Conservation (phyloP, 2,113 vertebrate species). For the Lepus europaeus region DNA sequence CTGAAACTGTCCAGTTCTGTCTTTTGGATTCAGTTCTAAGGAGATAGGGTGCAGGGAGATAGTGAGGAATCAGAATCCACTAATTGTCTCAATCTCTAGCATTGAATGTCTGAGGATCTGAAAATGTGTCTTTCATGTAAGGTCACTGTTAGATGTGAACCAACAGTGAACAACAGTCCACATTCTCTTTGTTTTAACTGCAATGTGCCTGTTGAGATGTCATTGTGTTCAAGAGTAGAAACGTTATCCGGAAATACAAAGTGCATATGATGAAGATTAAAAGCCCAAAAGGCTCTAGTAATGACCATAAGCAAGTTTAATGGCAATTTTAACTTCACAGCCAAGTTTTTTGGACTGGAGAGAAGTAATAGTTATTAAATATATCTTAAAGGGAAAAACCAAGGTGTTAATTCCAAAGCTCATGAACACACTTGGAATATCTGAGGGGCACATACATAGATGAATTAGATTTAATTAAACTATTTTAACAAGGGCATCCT, state of each 20-base stretch:
- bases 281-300: neutral
- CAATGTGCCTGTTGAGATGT: neutral
- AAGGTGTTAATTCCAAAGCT: slow-evolving; percentile 6
- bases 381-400: neutral
- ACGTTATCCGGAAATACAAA: slow-evolving; percentile 27
- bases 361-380: neutral
- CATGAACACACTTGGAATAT: neutral
- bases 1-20: neutral
- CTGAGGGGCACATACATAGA: neutral
- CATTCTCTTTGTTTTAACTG: neutral
- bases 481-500: neutral
- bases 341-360: neutral
- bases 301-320: neutral
- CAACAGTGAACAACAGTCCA: neutral
- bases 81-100: neutral
- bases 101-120: neutral
- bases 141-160: neutral
- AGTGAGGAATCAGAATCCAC: neutral
- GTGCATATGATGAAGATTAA: neutral
- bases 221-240: neutral
- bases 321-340: neutral
- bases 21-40: slow-evolving; percentile 1
- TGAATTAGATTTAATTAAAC: neutral
- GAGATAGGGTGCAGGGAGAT: neutral
- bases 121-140: neutral